phyloP scores from a whole-genome alignment of 1,140 invertebrate genomes.

The Dendrolimus kikuchii region DNA sequence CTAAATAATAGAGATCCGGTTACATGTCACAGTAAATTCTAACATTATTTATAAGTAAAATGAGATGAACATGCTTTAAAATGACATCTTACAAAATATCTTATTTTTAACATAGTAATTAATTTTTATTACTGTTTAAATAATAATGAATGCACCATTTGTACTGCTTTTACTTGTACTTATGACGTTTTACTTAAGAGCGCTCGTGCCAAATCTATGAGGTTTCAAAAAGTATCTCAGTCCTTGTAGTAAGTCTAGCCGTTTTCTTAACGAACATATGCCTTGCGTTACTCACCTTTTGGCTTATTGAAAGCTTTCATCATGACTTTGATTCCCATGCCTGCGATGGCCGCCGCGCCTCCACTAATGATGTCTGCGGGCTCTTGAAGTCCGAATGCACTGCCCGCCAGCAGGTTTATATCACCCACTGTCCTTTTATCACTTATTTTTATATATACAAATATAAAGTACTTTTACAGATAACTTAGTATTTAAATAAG shows the following conservation, averaged over 20 bases:
- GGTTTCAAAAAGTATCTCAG: too few relatives aligned
- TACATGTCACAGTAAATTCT: too few relatives aligned
- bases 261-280: not conserved
- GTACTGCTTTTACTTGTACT: not conserved
- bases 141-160: not conserved
- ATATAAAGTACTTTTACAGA: slow-evolving; percentile 17
- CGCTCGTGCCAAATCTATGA: too few relatives aligned
- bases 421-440: slow-evolving; percentile 23
- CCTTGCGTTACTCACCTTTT: slow-evolving; percentile 55
- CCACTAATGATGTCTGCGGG: slow-evolving; percentile 34
- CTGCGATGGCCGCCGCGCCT: slow-evolving; percentile 62
- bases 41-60: too few relatives aligned
- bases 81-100: too few relatives aligned
- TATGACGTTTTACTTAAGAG: too few relatives aligned
- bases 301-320: slow-evolving; percentile 74
- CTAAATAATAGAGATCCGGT: too few relatives aligned
- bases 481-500: slow-evolving; percentile 47
- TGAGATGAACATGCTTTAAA: too few relatives aligned
- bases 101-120: too few relatives aligned
- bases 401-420: slow-evolving; percentile 19
- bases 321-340: slow-evolving; percentile 74
- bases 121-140: not conserved
- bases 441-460: slow-evolving; percentile 34
- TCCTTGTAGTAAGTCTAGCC: too few relatives aligned
- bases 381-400: slow-evolving; percentile 25